Conservation (phyloP, 2,888 invertebrate species). For the Apodemia mormo region DNA sequence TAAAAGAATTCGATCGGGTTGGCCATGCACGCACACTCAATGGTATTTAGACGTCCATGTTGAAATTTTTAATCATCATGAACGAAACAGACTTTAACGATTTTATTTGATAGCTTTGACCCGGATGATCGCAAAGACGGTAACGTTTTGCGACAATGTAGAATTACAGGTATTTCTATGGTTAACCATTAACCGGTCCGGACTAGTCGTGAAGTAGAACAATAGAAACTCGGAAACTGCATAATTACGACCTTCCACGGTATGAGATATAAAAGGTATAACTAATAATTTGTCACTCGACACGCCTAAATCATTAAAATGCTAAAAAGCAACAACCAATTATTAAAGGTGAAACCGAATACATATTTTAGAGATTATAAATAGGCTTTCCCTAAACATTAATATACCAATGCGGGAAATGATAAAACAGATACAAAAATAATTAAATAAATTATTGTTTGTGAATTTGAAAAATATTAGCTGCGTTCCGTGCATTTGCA, state of each 20-base stretch:
- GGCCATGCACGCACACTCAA: conserved; percentile 15
- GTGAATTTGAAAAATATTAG: too few relatives aligned
- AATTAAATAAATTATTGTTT: too few relatives aligned
- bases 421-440: too few relatives aligned
- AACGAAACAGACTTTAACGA: conserved; percentile 31
- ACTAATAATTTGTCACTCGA: conserved; percentile 1
- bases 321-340: not conserved
- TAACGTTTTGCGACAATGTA: conserved; percentile 54
- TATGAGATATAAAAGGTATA: conserved; percentile 48
- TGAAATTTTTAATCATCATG: conserved; percentile 22
- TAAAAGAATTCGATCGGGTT: conserved; percentile 10
- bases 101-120: conserved; percentile 58
- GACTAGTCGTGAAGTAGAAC: conserved; percentile 61
- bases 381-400: not conserved
- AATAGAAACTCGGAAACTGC: conserved; percentile 65
- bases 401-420: too few relatives aligned
- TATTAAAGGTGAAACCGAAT: not conserved
- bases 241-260: conserved; percentile 63
- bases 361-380: not conserved
- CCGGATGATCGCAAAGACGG: conserved; percentile 52
- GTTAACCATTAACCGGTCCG: conserved; percentile 55
- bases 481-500: too few relatives aligned
- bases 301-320: conserved; percentile 5
- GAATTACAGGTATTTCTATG: conserved; percentile 42
- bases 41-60: conserved; percentile 21